These are phyloP conservation scores for Brachyptera putata DNA, from an alignment of 2,888 invertebrate species.

Conservation along the genomic window DNA sequence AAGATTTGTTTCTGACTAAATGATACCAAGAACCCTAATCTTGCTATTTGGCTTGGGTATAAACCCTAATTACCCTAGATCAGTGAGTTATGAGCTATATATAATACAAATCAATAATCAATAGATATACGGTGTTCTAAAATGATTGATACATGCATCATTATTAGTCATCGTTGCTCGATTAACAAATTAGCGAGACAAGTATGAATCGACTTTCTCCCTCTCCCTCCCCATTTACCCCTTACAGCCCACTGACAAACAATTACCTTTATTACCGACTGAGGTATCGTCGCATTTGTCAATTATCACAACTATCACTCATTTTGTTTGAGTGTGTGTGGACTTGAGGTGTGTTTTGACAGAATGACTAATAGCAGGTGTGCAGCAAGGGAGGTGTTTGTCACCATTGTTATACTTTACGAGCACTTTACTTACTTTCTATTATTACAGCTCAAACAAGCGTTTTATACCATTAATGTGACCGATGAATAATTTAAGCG, in stretches of 20 bases:
- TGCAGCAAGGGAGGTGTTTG: not conserved
- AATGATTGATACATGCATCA: constrained; percentile 34
- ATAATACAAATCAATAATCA: too few species aligned
- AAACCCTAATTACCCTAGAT: too few species aligned
- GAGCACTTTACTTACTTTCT: too few species aligned
- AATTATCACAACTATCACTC: constrained; percentile 15
- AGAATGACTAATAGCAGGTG: constrained; percentile 3
- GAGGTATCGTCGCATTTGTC: too few species aligned
- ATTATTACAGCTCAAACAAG: not conserved
- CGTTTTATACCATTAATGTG: constrained; percentile 3
- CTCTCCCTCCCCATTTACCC: too few species aligned
- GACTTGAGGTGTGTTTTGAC: constrained; percentile 34
- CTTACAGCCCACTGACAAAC: too few species aligned
- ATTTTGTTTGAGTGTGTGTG: constrained; percentile 38
- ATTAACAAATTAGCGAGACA: constrained; percentile 43
- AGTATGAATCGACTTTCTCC: too few species aligned
- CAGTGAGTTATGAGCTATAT: too few species aligned
- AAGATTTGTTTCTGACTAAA: too few species aligned
- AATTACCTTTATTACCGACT: constrained; percentile 16
- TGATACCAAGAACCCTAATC: too few species aligned
- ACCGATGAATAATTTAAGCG: constrained; percentile 7
- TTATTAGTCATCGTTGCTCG: constrained; percentile 49
- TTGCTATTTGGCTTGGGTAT: too few species aligned
- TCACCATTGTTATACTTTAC: constrained; percentile 10
- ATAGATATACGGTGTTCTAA: too few species aligned